Evolutionary conservation across 2,797 vertebrate species (phyloP).

Genomic region (Danio kyathit): DNA sequence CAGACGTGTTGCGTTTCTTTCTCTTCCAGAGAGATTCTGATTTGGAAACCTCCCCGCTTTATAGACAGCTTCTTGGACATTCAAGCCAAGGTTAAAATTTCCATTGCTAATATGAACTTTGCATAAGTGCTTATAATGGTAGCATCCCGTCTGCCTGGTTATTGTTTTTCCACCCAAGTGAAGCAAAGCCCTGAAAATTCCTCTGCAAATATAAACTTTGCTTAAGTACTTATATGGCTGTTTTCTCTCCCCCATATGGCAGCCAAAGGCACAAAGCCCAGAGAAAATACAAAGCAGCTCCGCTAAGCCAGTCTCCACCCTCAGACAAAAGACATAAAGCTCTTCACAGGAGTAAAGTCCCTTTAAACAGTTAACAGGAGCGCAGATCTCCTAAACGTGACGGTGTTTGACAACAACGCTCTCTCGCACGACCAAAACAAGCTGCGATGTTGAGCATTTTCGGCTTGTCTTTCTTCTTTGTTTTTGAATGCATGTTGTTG

Average conservation of each 20-base stretch:
- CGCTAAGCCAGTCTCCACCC: conserved; percentile 71
- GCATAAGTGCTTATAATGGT: conserved; percentile 84
- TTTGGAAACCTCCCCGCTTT: conserved; percentile 65
- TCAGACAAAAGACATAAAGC: conserved; percentile 72
- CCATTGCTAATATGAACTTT: conserved; percentile 88
- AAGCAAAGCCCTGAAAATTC: conserved; percentile 83
- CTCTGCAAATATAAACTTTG: conserved; percentile 86
- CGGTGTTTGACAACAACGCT: conserved; percentile 77
- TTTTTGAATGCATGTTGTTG: background rate
- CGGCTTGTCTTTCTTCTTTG: background rate
- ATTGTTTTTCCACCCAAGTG: conserved; percentile 84
- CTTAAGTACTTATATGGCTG: conserved; percentile 84
- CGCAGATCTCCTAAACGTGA: conserved; percentile 69
- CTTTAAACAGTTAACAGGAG: conserved; percentile 77
- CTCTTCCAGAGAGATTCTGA: conserved; percentile 36
- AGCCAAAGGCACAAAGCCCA: conserved; percentile 78
- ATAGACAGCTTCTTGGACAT: conserved; percentile 67
- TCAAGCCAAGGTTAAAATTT: conserved; percentile 83
- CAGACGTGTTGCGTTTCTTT: conserved; percentile 17
- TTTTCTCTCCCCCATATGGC: conserved; percentile 81
- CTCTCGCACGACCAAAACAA: conserved; percentile 52
- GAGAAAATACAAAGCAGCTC: conserved; percentile 79
- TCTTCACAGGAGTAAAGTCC: conserved; percentile 75
- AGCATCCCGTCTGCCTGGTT: conserved; percentile 76
- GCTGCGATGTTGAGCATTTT: conserved; percentile 50